A percentile compares a stretch with the other conserved stretches of the same genome.
Conservation (phyloP, 2,797 vertebrate species). For the Malacoraja senta region DNA sequence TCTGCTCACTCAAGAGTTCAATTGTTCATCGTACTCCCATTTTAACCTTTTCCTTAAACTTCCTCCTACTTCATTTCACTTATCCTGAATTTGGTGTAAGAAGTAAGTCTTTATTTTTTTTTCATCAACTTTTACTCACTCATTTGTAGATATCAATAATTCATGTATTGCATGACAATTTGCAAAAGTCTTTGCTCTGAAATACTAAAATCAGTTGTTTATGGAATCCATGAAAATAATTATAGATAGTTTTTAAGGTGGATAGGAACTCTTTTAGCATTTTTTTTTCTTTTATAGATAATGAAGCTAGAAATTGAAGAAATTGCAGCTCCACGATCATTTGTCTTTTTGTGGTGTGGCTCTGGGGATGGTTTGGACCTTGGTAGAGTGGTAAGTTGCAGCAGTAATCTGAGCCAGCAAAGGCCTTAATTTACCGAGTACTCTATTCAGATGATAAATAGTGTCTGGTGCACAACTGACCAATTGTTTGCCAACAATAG, state of each 20-base stretch:
- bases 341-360: constrained; percentile 95
- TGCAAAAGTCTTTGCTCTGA: background rate
- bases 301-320: constrained; percentile 98
- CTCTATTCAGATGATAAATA: constrained; percentile 14
- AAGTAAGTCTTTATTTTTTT: background rate
- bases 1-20: no score
- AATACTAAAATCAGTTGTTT: background rate
- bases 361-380: constrained; percentile 92
- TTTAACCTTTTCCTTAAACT: background rate
- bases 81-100: background rate
- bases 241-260: background rate
- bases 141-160: background rate
- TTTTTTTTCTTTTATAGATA: constrained; percentile 61
- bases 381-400: constrained; percentile 78
- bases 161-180: background rate
- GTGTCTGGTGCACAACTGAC: background rate
- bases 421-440: background rate
- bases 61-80: background rate
- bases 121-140: background rate
- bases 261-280: background rate
- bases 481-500: constrained; percentile 4
- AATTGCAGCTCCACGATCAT: constrained; percentile 83
- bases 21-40: no score
- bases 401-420: no score
- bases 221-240: background rate